Evolutionary conservation across 1,140 invertebrate species (phyloP).

Genomic region (Drosophila bipectinata): DNA sequence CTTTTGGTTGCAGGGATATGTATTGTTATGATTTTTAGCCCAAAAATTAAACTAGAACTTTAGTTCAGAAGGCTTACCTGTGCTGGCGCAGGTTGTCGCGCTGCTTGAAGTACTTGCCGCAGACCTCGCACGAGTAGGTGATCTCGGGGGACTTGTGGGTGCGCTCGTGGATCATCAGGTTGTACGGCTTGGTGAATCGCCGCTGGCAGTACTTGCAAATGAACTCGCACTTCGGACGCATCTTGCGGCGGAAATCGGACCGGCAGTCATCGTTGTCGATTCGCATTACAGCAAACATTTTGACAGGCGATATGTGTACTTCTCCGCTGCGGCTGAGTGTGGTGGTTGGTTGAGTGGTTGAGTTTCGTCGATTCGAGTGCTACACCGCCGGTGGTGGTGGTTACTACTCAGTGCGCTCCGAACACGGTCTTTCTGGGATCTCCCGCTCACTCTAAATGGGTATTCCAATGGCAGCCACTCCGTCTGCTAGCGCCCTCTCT

Average conservation of each 20-base stretch:
- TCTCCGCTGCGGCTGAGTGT: constrained; percentile 26
- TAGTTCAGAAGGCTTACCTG: constrained; percentile 88
- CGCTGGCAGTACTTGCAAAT: constrained; percentile 99
- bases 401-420: constrained; percentile 23
- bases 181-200: constrained; percentile 99
- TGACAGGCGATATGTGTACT: constrained; percentile 84
- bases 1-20: neutral
- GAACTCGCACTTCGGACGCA: constrained; percentile 97
- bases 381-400: constrained; percentile 3
- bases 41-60: neutral
- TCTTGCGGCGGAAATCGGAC: constrained; percentile 96
- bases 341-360: constrained; percentile 18
- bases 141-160: constrained; percentile 98
- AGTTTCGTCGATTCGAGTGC: constrained; percentile 23
- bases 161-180: constrained; percentile 99
- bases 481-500: constrained; percentile 13
- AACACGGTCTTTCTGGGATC: neutral
- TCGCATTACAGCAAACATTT: constrained; percentile 94
- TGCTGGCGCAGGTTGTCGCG: constrained; percentile 98
- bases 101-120: constrained; percentile 98
- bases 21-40: neutral
- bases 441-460: constrained; percentile 12
- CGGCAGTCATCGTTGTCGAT: constrained; percentile 95
- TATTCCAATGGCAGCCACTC: constrained; percentile 21
- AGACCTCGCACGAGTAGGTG: constrained; percentile 99